Percentiles rank a stretch among this genome's conserved stretches.
Evolutionary conservation across 92 coral and sea anemone genomes (phyloP).

Genomic region (Zoanthus sansibaricus): DNA sequence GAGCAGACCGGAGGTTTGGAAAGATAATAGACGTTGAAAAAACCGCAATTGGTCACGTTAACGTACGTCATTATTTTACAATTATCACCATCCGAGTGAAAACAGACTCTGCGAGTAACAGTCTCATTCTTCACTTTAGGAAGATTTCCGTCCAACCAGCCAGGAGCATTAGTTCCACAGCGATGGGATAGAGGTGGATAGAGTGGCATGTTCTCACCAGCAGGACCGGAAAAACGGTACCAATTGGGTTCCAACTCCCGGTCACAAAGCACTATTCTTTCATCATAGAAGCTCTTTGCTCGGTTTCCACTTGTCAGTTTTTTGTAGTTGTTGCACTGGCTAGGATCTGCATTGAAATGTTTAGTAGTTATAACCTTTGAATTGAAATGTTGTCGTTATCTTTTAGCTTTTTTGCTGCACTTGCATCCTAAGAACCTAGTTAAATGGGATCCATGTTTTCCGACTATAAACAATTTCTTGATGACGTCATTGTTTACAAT

Average conservation of each 20-base stretch:
- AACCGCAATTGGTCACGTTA: conserved; percentile 14
- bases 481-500: too few relatives aligned
- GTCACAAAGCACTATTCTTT: not conserved
- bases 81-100: not conserved
- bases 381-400: too few relatives aligned
- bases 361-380: too few relatives aligned
- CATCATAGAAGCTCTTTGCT: not conserved
- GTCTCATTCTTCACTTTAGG: not conserved
- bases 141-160: conserved; percentile 17
- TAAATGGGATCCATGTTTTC: too few relatives aligned
- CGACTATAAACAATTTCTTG: too few relatives aligned
- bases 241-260: not conserved
- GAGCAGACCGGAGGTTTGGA: conserved; percentile 14
- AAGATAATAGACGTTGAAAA: conserved; percentile 19
- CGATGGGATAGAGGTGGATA: not conserved
- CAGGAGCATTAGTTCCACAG: conserved; percentile 17
- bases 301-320: not conserved
- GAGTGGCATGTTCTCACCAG: conserved; percentile 25
- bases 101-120: conserved; percentile 9
- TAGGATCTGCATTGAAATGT: not conserved
- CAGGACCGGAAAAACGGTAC: conserved; percentile 7
- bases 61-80: not conserved
- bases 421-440: too few relatives aligned
- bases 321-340: not conserved
- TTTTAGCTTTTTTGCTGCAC: too few relatives aligned